These are phyloP conservation scores for Tupaia tana DNA, from an alignment of 2,113 vertebrate genomes.

Conservation along the genomic window DNA sequence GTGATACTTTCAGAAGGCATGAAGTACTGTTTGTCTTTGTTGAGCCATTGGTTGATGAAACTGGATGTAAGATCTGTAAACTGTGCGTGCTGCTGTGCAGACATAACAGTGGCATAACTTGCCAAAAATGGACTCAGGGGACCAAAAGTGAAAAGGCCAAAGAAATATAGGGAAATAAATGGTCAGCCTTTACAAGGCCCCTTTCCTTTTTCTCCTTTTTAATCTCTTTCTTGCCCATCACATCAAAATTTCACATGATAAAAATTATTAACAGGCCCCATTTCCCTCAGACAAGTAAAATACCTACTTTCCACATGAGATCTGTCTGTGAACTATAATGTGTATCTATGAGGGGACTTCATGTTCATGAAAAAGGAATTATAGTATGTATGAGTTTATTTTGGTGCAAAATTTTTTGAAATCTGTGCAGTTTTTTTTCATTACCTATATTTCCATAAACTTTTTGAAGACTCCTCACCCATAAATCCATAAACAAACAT, in stretches of 20 bases:
- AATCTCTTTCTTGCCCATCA: conserved; percentile 35
- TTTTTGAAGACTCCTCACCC: too few species aligned
- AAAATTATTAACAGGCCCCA: conserved; percentile 48
- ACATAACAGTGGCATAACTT: background rate
- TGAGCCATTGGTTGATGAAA: conserved; percentile 52
- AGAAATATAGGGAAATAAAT: conserved; percentile 36
- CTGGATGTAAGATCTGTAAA: conserved; percentile 33
- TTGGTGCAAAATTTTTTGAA: too few species aligned
- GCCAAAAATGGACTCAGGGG: conserved; percentile 30
- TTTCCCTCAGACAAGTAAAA: conserved; percentile 62
- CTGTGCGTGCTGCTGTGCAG: background rate
- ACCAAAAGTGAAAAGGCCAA: conserved; percentile 45
- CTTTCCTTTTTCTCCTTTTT: conserved; percentile 48
- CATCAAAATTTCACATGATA: conserved; percentile 18
- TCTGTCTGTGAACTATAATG: conserved; percentile 19
- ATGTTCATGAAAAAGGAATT: too few species aligned
- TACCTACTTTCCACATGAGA: conserved; percentile 10
- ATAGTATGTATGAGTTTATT: too few species aligned
- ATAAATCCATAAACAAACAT: conserved; percentile 5
- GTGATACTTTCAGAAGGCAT: conserved; percentile 21
- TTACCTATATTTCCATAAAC: too few species aligned
- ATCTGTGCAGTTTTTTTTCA: too few species aligned
- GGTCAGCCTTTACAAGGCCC: background rate
- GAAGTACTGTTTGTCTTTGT: conserved; percentile 22
- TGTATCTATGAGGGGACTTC: background rate